Evolutionary conservation across 2,888 invertebrate genomes (phyloP).

Genomic region (Archaeoteleia sp.): DNA sequence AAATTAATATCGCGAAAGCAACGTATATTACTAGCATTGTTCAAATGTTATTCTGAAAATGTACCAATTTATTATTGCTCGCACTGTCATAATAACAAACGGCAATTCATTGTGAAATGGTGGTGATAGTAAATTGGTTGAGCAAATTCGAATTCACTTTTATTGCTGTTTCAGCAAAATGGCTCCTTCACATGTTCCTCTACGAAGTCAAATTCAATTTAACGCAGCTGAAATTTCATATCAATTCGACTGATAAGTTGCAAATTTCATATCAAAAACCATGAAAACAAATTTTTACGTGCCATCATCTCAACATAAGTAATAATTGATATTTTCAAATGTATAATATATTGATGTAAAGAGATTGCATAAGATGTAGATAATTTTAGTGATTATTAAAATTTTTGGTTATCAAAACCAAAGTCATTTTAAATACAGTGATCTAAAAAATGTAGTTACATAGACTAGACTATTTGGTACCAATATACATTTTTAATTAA

Average conservation of each 20-base stretch:
- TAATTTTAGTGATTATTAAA: no score
- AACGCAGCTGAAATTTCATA: conserved; percentile 2
- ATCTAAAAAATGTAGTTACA: no score
- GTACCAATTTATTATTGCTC: conserved; percentile 13
- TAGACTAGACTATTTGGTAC: no score
- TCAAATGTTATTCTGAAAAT: conserved; percentile 6
- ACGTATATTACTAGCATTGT: conserved; percentile 6
- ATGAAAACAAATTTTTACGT: no score
- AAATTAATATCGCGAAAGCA: conserved; percentile 16
- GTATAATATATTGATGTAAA: no score
- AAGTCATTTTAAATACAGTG: no score
- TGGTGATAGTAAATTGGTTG: not conserved
- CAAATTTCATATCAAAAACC: not conserved
- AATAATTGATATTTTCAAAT: no score
- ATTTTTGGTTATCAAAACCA: no score
- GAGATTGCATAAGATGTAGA: no score
- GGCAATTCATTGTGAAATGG: conserved; percentile 2
- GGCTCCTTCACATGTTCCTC: not conserved
- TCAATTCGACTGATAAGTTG: not conserved
- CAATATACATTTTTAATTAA: no score
- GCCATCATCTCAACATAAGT: no score
- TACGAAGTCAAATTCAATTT: not conserved
- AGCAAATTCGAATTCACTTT: conserved; percentile 3
- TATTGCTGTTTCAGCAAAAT: conserved; percentile 22
- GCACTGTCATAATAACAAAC: not conserved